phyloP scores from a whole-genome alignment of 1,140 invertebrate genomes.

The Leptonema lineaticorne region DNA sequence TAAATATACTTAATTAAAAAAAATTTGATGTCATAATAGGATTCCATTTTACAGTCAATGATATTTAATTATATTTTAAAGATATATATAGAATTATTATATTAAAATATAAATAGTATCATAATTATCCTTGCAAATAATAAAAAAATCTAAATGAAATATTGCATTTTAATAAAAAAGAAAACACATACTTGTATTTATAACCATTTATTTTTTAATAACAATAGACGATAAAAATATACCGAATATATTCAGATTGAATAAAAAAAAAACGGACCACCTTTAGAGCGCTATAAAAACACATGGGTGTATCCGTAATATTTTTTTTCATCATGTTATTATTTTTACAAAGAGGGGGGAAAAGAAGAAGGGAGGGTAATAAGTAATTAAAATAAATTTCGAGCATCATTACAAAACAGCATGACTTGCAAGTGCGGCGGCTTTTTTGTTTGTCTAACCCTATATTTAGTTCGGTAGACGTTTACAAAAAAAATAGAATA shows the following conservation, averaged over 20 bases:
- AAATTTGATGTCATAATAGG: no score
- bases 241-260: not conserved
- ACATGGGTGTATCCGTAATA: not conserved
- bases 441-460: constrained; percentile 15
- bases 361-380: not conserved
- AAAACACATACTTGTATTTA: not conserved
- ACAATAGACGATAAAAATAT: not conserved
- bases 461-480: no score
- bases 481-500: no score
- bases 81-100: no score
- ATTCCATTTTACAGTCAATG: no score
- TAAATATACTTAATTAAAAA: no score
- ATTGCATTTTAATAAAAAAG: not conserved
- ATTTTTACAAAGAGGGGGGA: not conserved
- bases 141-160: not conserved
- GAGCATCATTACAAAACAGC: constrained; percentile 12
- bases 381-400: constrained; percentile 24
- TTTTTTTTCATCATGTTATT: constrained; percentile 11
- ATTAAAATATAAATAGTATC: no score
- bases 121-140: no score
- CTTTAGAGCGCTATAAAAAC: not conserved
- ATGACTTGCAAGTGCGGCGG: constrained; percentile 18
- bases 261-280: constrained; percentile 9
- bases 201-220: not conserved
- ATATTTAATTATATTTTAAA: no score